Conservation (phyloP, 2,797 vertebrate genomes). For the Arrhamphus sclerolepis region DNA sequence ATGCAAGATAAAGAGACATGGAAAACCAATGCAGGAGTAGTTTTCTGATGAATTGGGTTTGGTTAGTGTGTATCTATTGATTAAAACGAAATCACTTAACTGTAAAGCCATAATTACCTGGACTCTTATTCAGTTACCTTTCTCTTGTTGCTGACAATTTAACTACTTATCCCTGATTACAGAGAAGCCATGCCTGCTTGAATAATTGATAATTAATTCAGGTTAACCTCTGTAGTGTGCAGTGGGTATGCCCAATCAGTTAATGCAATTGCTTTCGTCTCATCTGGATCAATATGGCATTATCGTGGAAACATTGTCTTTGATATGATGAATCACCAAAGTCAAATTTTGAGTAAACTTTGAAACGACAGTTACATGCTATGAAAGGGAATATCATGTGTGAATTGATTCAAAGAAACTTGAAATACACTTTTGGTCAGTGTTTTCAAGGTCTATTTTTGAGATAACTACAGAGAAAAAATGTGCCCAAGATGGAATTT, state of each 20-base stretch:
- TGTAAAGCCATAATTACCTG: conserved; percentile 32
- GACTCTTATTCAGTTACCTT: conserved; percentile 29
- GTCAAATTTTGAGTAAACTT: background rate
- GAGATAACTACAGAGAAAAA: no score
- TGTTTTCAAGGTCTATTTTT: no score
- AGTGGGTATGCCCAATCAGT: conserved; percentile 5
- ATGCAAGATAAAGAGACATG: conserved; percentile 9
- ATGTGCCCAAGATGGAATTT: no score
- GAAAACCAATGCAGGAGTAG: conserved; percentile 1
- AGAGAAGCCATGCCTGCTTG: conserved; percentile 22
- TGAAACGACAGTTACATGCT: conserved; percentile 15
- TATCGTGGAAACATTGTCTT: conserved; percentile 16
- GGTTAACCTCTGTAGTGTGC: conserved; percentile 33
- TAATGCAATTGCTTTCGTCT: conserved; percentile 8
- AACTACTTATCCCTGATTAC: conserved; percentile 37
- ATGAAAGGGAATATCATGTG: no score
- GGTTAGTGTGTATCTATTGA: conserved; percentile 15
- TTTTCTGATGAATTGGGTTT: conserved; percentile 6
- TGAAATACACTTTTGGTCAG: no score
- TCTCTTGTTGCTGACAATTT: conserved; percentile 18
- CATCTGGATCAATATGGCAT: conserved; percentile 27
- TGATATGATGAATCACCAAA: conserved; percentile 7
- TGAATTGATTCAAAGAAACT: no score
- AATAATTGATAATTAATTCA: conserved; percentile 39
- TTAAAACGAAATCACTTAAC: conserved; percentile 17